Base-by-base conservation (phyloP, 2,888 invertebrate species). In the Cetonia aurata region DNA sequence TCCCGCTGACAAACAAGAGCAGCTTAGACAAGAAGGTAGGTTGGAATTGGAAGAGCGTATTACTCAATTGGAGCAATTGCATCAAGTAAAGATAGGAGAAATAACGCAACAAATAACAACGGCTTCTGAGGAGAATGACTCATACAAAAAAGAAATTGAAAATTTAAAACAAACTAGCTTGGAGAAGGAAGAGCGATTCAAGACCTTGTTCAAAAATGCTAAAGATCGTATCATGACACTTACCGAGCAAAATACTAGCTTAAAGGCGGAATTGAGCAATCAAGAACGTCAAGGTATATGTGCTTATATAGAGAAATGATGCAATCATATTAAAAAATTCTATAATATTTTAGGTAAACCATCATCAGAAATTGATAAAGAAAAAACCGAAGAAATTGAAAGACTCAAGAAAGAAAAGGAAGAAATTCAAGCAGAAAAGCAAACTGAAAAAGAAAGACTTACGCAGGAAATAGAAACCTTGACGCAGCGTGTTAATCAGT, bases 171-270 rank as follows among this genome's bases (percentile, higher is more conserved):
- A 83, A 44, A 78, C 80, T 12, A 83, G 82, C 53, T 76, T 81
- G 65, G 86, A 86, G 50, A 85, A 86, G 71, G 86, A 86, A 70
- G 85, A 86, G 71, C 77, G 85, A 60, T 85, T 86, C 66, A 84
- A 86, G 67, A 82, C 81, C 69, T 87, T 93, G 8, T 86, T 93
- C 44, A 92, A 92, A 79, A 92, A 91, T 77, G 92, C 93, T 0
- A 91, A 93, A 80, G 89, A 88, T 70, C 90, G 91, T 79, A 93
- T 94, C 71, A 89, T 91, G 77, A 89, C 89, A 73, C 83, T 94
- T 37, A 91, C 92, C 0, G 93, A 93, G 78, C 86, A 89, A 13
- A 92, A 92, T 78, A 90, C 89, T 76, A 85, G 85, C 6, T 83
- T 91, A 9, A 86, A 85, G 70, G 87, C 88, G 44, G 91, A 92